Percentiles rank a stretch among this genome's conserved stretches.
phyloP scores from a whole-genome alignment of 2,888 invertebrate species.

The Limnephilus marmoratus region DNA sequence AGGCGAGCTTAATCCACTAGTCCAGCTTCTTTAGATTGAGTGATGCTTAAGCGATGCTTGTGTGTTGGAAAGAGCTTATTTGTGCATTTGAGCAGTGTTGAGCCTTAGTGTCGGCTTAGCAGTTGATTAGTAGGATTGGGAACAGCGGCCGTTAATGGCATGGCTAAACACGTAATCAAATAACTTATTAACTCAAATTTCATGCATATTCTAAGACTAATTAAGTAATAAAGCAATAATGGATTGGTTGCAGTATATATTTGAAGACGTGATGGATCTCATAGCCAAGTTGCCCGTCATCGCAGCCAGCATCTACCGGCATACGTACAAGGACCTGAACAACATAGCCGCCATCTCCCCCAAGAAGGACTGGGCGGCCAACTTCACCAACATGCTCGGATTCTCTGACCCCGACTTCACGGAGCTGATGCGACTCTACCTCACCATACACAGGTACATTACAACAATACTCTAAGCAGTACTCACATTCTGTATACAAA shows the following conservation, averaged over 20 bases:
- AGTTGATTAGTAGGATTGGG: no score
- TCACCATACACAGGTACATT: constrained; percentile 84
- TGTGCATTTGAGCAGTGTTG: no score
- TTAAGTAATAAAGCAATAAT: not conserved
- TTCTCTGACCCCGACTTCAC: constrained; percentile 85
- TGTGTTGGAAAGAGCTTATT: no score
- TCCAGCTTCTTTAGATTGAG: no score
- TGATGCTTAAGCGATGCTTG: no score
- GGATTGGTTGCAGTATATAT: constrained; percentile 72
- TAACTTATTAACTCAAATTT: no score
- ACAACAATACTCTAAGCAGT: no score
- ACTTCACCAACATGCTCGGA: constrained; percentile 89
- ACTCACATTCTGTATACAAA: no score
- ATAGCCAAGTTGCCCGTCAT: constrained; percentile 92
- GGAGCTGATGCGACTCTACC: constrained; percentile 90
- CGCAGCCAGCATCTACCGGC: constrained; percentile 91
- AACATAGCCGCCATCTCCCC: constrained; percentile 87
- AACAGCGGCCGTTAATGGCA: no score
- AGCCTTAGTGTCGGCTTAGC: no score
- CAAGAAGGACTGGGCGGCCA: constrained; percentile 89
- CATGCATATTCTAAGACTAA: not conserved
- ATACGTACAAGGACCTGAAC: constrained; percentile 80
- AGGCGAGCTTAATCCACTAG: no score
- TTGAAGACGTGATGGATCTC: constrained; percentile 92
- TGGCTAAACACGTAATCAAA: no score